Conservation (phyloP, 64 coral and sea anemone genomes). For the Stichodactyla mertensii region DNA sequence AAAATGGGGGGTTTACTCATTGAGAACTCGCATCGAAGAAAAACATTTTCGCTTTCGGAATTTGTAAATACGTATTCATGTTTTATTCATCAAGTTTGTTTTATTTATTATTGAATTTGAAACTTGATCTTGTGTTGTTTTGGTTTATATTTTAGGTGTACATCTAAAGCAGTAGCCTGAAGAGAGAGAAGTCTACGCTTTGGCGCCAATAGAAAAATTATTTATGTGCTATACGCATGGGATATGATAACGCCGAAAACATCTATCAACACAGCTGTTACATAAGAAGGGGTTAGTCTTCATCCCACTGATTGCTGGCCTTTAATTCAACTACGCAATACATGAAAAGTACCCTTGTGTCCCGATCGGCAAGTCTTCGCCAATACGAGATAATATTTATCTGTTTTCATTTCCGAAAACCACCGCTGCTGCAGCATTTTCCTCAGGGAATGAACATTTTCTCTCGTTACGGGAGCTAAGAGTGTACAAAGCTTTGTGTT, state of each 20-base stretch:
- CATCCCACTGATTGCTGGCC: not conserved
- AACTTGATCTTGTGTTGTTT: not conserved
- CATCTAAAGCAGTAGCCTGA: not conserved
- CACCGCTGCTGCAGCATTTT: not conserved
- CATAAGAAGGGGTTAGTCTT: slow-evolving; percentile 5
- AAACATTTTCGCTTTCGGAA: slow-evolving; percentile 30
- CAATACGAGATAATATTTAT: not conserved
- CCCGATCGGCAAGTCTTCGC: not conserved
- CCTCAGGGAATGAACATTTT: not conserved
- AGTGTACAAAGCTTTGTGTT: not conserved
- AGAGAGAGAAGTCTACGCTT: not conserved
- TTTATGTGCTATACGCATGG: slow-evolving; percentile 5
- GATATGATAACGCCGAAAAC: not conserved
- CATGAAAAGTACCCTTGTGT: slow-evolving; percentile 3
- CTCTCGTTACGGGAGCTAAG: not conserved
- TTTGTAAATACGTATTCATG: slow-evolving; percentile 3
- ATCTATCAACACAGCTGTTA: not conserved
- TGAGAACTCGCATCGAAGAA: not conserved
- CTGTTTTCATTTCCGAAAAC: slow-evolving; percentile 19
- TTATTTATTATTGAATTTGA: slow-evolving; percentile 4
- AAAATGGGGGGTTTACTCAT: not conserved
- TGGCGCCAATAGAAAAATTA: slow-evolving; percentile 18
- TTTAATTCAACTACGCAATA: slow-evolving; percentile 1
- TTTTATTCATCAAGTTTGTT: not conserved
- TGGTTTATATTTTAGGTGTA: slow-evolving; percentile 19